Base-by-base conservation (phyloP, 1,140 invertebrate genomes). In the Popillia japonica region DNA sequence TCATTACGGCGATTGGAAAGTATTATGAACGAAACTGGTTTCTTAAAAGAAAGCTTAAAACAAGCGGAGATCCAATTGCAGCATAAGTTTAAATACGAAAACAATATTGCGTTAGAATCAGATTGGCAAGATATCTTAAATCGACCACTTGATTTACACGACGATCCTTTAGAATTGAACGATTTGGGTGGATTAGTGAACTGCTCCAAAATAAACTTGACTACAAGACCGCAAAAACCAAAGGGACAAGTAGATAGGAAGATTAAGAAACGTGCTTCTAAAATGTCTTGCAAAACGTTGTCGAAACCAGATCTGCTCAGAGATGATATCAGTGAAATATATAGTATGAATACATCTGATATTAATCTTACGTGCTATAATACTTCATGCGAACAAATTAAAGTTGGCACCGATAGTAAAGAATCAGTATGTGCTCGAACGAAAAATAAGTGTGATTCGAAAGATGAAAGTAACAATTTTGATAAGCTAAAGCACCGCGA, bases 21-120 rank as follows among this genome's bases (percentile, higher is more conserved):
- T n/a, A 61, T 84, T 7, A 80, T 83, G 78, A 80, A 74, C 4
- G 79, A 84, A 79, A 78, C 81, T 0, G 72, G 78, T 14, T 79
- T 81, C 59, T 55, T 85, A 23, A 80, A 82, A 55, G 34, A 42
- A 44, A 78, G 79, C 9, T 59, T 83, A 10, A 42, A 81, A 64
- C 78, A 80, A 75, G 78, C 74, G 10, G 79, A 81, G 80, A 48
- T 48, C 10, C 78, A 72, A 79, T 7, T 76, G 3, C 4, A 61
- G 7, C 61, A 68, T 22, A 68, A 10, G 0, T 68, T 68, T 34
- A 68, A 68, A 10, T 22, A 8, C 0, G 61, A 68, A 68, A 68
- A 68, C 27, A 20, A 8, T 34, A 34, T 23, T 68, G 8, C 61
- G 4, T 6, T 9, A 14, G 22, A 27, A 68, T 8, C 10, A 68